Evolutionary conservation across 2,888 invertebrate genomes (phyloP).

Genomic region (Eutolmus rufibarbis): DNA sequence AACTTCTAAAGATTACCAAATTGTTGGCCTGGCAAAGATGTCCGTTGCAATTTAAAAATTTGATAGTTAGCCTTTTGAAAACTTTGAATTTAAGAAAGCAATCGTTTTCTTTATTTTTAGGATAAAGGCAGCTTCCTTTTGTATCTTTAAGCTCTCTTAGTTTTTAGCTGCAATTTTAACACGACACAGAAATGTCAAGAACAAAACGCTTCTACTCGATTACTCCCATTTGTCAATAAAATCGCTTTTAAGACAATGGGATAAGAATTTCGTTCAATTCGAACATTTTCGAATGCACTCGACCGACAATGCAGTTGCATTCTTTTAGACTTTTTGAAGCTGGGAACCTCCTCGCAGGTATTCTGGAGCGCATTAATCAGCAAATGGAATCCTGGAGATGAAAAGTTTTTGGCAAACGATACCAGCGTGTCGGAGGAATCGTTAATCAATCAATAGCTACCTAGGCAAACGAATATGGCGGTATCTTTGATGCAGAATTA

Average conservation of each 20-base stretch:
- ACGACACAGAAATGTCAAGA: neutral
- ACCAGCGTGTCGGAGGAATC: neutral
- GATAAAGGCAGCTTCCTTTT: neutral
- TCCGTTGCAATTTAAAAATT: neutral
- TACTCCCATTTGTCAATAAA: neutral
- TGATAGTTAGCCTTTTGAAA: neutral
- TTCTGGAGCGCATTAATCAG: neutral
- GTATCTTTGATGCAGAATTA: neutral
- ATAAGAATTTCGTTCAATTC: neutral
- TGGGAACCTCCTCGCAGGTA: neutral
- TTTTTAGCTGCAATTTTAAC: neutral
- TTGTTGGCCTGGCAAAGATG: too few species aligned
- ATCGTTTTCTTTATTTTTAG: too few species aligned
- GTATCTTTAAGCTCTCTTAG: neutral
- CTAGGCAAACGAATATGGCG: neutral
- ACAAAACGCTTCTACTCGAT: neutral
- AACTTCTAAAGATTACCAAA: too few species aligned
- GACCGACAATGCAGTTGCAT: neutral
- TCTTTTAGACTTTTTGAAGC: neutral
- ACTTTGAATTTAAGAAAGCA: neutral
- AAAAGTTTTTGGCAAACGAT: neutral
- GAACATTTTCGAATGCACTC: neutral
- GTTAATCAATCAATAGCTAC: neutral
- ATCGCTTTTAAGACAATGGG: neutral
- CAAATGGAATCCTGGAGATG: neutral